These are phyloP conservation scores for Diceros bicornis DNA, from an alignment of 2,797 vertebrate species.

Conservation along the genomic window DNA sequence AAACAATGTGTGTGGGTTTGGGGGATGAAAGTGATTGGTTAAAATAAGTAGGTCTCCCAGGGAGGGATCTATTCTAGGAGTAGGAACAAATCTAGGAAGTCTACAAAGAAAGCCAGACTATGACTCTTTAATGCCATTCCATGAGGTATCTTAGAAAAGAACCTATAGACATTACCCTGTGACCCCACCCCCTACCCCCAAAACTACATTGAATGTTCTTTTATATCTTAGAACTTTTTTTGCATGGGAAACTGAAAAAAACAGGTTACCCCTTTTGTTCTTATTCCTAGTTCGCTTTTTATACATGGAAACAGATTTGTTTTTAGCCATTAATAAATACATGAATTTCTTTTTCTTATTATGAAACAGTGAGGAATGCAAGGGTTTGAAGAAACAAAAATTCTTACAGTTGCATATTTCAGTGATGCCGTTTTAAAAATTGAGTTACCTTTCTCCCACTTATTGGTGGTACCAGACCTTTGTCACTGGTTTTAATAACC, in stretches of 20 bases:
- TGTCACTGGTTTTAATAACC: background rate
- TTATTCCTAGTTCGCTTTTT: background rate
- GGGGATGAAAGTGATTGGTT: background rate
- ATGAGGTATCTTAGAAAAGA: background rate
- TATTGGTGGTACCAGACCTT: background rate
- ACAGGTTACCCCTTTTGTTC: background rate
- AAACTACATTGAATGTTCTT: background rate
- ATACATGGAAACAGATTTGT: slow-evolving; percentile 15
- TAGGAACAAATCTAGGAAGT: background rate
- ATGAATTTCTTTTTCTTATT: slow-evolving; percentile 17
- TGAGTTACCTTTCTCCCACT: background rate
- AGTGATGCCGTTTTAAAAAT: background rate
- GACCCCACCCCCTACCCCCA: no score
- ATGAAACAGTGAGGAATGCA: background rate
- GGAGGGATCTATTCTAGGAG: background rate
- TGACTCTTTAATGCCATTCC: background rate
- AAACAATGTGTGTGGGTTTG: background rate
- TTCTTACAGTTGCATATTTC: slow-evolving; percentile 15
- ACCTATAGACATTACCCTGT: background rate
- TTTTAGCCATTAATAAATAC: background rate
- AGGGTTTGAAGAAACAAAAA: slow-evolving; percentile 27
- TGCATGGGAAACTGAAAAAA: background rate
- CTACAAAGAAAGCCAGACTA: background rate
- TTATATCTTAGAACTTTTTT: background rate
- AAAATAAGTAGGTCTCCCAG: background rate